Conservation (phyloP, 2,113 vertebrate genomes). For the Phyllostomus discolor region DNA sequence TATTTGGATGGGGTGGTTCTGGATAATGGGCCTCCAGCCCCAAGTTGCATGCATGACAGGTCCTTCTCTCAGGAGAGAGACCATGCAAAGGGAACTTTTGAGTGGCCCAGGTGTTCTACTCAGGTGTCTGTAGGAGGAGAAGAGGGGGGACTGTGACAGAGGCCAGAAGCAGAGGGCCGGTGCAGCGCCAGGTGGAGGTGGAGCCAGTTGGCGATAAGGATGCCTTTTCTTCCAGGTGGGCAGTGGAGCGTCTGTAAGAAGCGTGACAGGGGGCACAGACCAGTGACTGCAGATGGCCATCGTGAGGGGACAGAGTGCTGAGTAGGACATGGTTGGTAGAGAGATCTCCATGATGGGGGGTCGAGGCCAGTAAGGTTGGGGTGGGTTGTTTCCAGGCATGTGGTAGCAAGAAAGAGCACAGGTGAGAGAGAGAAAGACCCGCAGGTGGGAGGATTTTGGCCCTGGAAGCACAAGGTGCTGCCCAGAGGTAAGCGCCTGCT, state of each 20-base stretch:
- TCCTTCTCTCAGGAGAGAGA: neutral
- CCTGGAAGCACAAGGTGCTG: neutral
- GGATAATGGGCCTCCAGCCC: fast-evolving
- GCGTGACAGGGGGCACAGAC: neutral
- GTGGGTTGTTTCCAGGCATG: neutral
- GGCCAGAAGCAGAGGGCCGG: neutral
- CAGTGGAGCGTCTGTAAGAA: neutral
- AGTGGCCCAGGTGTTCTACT: neutral
- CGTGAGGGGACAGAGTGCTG: neutral
- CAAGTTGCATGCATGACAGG: fast-evolving
- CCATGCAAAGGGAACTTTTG: neutral
- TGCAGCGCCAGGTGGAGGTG: neutral
- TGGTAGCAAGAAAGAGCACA: fast-evolving
- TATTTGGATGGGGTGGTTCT: too few species aligned
- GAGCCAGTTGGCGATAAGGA: neutral
- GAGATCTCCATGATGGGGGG: too few species aligned
- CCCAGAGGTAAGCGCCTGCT: neutral
- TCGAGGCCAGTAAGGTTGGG: fast-evolving
- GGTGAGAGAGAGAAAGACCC: fast-evolving
- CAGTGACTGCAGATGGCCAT: fast-evolving
- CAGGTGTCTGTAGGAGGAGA: neutral
- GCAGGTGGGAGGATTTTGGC: fast-evolving
- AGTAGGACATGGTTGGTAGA: neutral
- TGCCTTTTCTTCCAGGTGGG: neutral
- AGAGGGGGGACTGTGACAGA: neutral